Evolutionary conservation across 2,113 vertebrate species (phyloP).

Genomic region (Brachypodius melanocephalos): DNA sequence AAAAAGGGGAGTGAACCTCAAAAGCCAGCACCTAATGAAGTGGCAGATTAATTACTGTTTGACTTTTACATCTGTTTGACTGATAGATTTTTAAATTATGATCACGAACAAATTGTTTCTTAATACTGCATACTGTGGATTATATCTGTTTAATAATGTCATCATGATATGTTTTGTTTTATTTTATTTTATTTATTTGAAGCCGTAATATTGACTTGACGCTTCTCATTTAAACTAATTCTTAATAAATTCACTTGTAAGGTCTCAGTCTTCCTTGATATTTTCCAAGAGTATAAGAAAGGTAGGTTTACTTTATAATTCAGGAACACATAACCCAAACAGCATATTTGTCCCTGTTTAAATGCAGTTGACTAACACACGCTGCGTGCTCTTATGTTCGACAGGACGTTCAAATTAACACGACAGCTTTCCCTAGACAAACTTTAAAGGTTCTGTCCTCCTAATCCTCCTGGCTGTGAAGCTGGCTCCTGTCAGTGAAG

Average conservation of each 20-base stretch:
- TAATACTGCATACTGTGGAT: not conserved
- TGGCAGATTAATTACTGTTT: not conserved
- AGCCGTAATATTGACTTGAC: constrained; percentile 58
- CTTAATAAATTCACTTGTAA: constrained; percentile 85
- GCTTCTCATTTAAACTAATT: constrained; percentile 77
- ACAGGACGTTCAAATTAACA: constrained; percentile 62
- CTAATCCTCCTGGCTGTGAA: constrained; percentile 46
- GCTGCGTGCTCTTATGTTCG: constrained; percentile 42
- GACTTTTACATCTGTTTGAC: not conserved
- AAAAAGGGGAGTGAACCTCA: not conserved
- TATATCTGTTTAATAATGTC: not conserved
- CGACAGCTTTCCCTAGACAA: constrained; percentile 56
- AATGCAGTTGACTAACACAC: constrained; percentile 57
- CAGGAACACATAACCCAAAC: constrained; percentile 60
- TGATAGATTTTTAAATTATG: not conserved
- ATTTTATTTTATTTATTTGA: constrained; percentile 24
- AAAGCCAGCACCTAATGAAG: not conserved
- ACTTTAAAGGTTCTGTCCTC: constrained; percentile 16
- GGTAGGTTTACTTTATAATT: constrained; percentile 72
- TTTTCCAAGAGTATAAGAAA: constrained; percentile 70
- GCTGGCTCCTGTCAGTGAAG: constrained; percentile 26
- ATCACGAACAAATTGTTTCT: not conserved
- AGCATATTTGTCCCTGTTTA: constrained; percentile 44
- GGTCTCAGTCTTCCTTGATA: constrained; percentile 71
- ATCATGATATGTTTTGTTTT: not conserved